Evolutionary conservation across 92 coral and sea anemone genomes (phyloP).

Genomic region (Epizoanthus illoricatus): DNA sequence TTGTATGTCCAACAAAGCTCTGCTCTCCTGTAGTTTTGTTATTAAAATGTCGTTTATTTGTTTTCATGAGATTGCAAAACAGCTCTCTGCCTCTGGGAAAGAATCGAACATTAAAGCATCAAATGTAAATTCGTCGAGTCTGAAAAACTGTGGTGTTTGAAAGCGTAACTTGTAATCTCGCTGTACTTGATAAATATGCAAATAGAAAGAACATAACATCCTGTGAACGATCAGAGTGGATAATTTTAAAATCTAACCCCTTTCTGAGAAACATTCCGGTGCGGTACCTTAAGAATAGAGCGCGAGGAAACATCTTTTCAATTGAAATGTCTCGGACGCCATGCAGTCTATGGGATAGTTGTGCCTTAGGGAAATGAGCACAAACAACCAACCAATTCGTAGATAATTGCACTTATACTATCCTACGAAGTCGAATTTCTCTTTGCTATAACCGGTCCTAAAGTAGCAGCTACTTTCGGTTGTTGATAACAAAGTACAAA

Average conservation of each 20-base stretch:
- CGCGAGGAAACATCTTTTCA: slow-evolving; percentile 17
- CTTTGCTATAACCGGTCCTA: slow-evolving; percentile 12
- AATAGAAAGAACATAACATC: slow-evolving; percentile 16
- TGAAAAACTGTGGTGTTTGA: slow-evolving; percentile 17
- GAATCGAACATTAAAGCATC: background rate
- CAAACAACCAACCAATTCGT: slow-evolving; percentile 29
- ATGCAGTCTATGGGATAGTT: slow-evolving; percentile 36
- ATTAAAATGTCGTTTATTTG: slow-evolving; percentile 36
- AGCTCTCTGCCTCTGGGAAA: slow-evolving; percentile 1
- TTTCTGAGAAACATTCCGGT: slow-evolving; percentile 38
- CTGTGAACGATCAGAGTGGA: slow-evolving; percentile 16
- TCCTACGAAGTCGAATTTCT: background rate
- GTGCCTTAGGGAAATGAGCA: slow-evolving; percentile 29
- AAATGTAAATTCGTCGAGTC: slow-evolving; percentile 28
- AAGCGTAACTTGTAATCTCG: slow-evolving; percentile 1
- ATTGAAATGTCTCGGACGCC: slow-evolving; percentile 40
- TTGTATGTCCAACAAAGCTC: slow-evolving; percentile 6
- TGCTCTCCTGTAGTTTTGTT: slow-evolving; percentile 30
- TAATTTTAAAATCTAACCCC: slow-evolving; percentile 24
- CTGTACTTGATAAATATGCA: slow-evolving; percentile 31
- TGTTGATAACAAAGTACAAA: slow-evolving; percentile 2
- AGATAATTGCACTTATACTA: slow-evolving; percentile 3
- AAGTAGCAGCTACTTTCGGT: background rate
- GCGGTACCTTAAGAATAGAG: slow-evolving; percentile 34
- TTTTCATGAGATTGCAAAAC: slow-evolving; percentile 31